Evolutionary conservation across 2,797 vertebrate genomes (phyloP), one percentile per base, ranked within the genome.

Genomic region (Megaceryle alcyon): DNA sequence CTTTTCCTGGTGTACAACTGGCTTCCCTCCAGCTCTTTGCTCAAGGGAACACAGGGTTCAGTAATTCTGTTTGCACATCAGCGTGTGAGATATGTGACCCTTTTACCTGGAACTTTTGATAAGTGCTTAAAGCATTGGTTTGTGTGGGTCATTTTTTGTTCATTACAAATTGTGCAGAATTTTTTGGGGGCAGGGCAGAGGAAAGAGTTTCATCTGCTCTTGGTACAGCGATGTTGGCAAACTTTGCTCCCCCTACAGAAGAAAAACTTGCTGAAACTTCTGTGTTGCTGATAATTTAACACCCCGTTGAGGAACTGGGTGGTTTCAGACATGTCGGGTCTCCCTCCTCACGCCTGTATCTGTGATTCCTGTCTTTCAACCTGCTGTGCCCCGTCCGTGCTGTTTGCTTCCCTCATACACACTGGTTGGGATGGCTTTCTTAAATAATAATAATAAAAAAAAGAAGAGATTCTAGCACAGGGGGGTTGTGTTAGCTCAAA

Each of bases 191-290:
- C 20, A 19, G 49, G 63, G 49, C 73, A 41, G 57, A 57, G 41
- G 44, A 59, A 70, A 78, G 29, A 13, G 37, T 69, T 82, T 73
- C 25, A 37, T 57, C 54, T 59, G 54, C 68, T 71, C 66, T 54
- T 2, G 0, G 3, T 29, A 7, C 31, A 69, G 79, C 0, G 0
- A 39, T 2, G 6, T 33, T 35, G 60, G 56, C 66, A 71, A 61
- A 81, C 9, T 12, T 75, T 10, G 19, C 60, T 33, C 16, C 37
- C 23, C 2, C 1, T 12, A 10, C 25, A 9, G 70, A n/a, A 43
- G 29, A 65, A 90, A 71, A 76, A 39, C 56, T 19, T n/a, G 28
- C 14, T 56, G 65, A 28, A 88, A 48, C 44, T 70, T 86, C 23
- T 51, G 31, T 4, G 1, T 41, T 4, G 3, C 53, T 70, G 65